phyloP scores from a whole-genome alignment of 2,888 invertebrate genomes.

The Neoscelio sp. region DNA sequence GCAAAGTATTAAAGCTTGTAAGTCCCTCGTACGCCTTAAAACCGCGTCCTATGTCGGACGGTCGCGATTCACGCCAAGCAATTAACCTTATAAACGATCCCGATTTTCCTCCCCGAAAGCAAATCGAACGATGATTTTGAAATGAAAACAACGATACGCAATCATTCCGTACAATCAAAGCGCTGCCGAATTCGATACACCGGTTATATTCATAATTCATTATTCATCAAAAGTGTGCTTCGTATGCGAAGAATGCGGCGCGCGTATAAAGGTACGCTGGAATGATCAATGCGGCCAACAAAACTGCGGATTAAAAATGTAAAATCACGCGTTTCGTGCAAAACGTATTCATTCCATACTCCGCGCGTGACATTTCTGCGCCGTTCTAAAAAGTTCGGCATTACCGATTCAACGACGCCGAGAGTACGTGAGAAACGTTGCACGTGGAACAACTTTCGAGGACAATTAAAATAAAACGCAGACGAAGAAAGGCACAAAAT shows the following conservation, averaged over 20 bases:
- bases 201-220: conserved; percentile 13
- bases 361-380: conserved; percentile 12
- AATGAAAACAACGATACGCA: too few relatives aligned
- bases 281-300: conserved; percentile 34
- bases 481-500: too few relatives aligned
- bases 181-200: not conserved
- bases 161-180: not conserved
- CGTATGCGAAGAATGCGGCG: conserved; percentile 18
- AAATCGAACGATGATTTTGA: not conserved
- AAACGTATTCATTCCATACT: conserved; percentile 1
- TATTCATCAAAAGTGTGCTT: conserved; percentile 11
- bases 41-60: too few relatives aligned
- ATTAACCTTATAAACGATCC: not conserved
- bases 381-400: conserved; percentile 12
- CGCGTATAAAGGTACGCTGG: conserved; percentile 22
- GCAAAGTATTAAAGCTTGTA: too few relatives aligned
- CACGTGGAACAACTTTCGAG: conserved; percentile 4
- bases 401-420: not conserved
- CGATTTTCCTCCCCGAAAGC: not conserved
- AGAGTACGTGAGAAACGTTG: conserved; percentile 14
- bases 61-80: too few relatives aligned
- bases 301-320: conserved; percentile 30
- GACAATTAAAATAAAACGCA: conserved; percentile 1
- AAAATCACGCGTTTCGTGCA: conserved; percentile 36
- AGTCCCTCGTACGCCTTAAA: too few relatives aligned